These are phyloP conservation scores for Leptocoma aspasia DNA, from an alignment of 2,113 vertebrate species.

Conservation along the genomic window DNA sequence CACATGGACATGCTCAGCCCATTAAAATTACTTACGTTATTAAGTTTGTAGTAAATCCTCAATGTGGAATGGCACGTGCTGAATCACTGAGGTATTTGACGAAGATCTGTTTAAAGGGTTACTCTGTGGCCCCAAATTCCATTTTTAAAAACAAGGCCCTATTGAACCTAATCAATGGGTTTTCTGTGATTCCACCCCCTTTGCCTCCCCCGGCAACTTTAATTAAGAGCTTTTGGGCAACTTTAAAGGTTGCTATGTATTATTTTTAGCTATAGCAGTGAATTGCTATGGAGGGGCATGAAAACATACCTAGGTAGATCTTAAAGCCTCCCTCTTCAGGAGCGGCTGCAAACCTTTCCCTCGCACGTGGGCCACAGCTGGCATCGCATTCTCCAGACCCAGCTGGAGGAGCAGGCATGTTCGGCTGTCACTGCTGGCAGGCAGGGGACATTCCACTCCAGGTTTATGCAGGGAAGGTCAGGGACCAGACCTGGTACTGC, in stretches of 20 bases:
- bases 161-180: slow-evolving; percentile 42
- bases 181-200: slow-evolving; percentile 11
- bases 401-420: not conserved
- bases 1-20: not conserved
- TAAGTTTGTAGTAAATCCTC: slow-evolving; percentile 30
- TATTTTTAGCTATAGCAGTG: slow-evolving; percentile 17
- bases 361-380: rapidly evolving
- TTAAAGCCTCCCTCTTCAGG: not conserved
- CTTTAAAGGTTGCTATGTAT: not conserved
- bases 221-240: slow-evolving; percentile 16
- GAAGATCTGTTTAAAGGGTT: slow-evolving; percentile 38
- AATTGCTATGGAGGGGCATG: not conserved
- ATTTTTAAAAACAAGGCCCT: slow-evolving; percentile 28
- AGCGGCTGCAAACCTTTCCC: not conserved
- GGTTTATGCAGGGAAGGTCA: rapidly evolving
- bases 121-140: slow-evolving; percentile 27
- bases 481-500: too few species aligned
- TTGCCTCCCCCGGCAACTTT: not conserved
- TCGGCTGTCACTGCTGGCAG: not conserved
- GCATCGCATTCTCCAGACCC: not conserved
- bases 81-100: slow-evolving; percentile 31
- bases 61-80: slow-evolving; percentile 7
- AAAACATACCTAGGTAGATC: not conserved
- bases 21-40: slow-evolving; percentile 39
- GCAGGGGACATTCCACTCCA: not conserved